Evolutionary conservation across 2,113 vertebrate species (phyloP), one percentile per base, ranked within the genome.

Genomic region (Paradisaea rubra): DNA sequence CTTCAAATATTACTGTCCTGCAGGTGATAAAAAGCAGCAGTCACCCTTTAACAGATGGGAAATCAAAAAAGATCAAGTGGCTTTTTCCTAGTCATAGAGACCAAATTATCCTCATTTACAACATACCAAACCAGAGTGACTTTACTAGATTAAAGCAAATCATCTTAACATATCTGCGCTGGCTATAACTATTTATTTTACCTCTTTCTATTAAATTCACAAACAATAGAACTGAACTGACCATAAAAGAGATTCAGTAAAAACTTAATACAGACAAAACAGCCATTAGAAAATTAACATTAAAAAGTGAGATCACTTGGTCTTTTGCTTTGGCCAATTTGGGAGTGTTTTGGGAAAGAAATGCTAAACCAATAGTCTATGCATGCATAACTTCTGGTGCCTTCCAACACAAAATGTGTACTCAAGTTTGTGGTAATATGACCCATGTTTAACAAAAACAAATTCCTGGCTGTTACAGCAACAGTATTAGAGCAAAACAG

Each of bases 141-240:
- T 72, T 68, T 39, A 65, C 18, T 7, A 64, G 25, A 73, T 42
- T 31, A 70, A 89, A 87, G 10, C 8, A 65, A 56, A 33, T 50
- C 2, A 72, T 16, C 15, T n/a, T 56, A n/a, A 66, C 2, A 8
- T 25, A 35, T 9, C 27, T 41, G 7, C 2, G 1, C 8, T 53
- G 53, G 15, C 13, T 53, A 2, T 35, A 80, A 18, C 23, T 33
- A 8, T 13, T 37, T 24, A 19, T 33, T 72, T 54, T 2, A 22
- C 10, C 28, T 49, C 15, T 56, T 86, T 22, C 20, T 64, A 41
- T 14, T 41, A 20, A 59, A 68, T 19, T 61, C 27, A 49, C 6
- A 39, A 84, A 49, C 15, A 66, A 10, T 2, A 41, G 9, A 77
- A 33, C 9, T 21, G 12, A 77, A 60, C 3, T 21, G 30, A 56